These are phyloP conservation scores for Neosalanx taihuensis DNA, from an alignment of 2,797 vertebrate species.

Conservation along the genomic window DNA sequence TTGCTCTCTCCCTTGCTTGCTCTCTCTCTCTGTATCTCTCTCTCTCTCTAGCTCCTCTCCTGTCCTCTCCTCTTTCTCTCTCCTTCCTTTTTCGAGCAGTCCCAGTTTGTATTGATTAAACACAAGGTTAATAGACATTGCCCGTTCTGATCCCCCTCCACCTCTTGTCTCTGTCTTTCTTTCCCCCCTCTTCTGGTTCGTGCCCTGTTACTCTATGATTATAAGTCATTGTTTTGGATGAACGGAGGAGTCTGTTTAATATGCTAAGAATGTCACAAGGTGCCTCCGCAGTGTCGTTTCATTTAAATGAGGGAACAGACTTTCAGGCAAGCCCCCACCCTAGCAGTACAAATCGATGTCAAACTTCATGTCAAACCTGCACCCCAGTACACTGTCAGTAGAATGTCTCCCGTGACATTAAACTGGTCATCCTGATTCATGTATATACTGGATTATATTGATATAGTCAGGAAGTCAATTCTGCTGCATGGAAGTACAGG, in stretches of 20 bases:
- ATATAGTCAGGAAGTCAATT: no score
- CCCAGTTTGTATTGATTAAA: background rate
- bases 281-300: conserved; percentile 24
- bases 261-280: conserved; percentile 32
- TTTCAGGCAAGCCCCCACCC: background rate
- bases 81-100: background rate
- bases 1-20: no score
- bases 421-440: no score
- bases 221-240: conserved; percentile 23
- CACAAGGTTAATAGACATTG: background rate
- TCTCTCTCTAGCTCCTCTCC: no score
- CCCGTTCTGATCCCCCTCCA: background rate
- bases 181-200: background rate
- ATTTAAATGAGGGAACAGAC: conserved; percentile 14
- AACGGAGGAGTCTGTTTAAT: conserved; percentile 17
- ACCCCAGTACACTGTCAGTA: no score
- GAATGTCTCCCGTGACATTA: no score
- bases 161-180: background rate
- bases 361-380: no score
- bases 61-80: background rate
- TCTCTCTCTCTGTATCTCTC: no score
- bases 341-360: background rate
- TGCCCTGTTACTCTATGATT: conserved; percentile 14
- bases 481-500: no score
- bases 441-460: no score